These are phyloP conservation scores for Heliconius aoede DNA, from an alignment of 2,888 invertebrate genomes.

Conservation along the genomic window DNA sequence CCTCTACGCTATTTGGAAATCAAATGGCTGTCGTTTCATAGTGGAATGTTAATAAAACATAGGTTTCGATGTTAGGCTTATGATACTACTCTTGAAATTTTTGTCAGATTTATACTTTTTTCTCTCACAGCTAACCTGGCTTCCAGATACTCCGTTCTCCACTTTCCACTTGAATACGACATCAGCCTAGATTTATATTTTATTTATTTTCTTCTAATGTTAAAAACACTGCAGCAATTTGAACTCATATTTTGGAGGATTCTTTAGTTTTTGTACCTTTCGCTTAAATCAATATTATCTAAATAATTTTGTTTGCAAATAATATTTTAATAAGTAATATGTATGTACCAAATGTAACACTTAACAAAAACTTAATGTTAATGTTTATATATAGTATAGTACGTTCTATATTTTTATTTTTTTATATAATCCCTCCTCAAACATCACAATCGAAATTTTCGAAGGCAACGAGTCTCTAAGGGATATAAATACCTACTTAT, in stretches of 20 bases:
- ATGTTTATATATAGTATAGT: background rate
- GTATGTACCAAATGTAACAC: constrained; percentile 22
- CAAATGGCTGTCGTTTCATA: constrained; percentile 41
- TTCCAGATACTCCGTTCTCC: background rate
- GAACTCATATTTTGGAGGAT: no score
- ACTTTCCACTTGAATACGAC: no score
- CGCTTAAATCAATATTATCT: background rate
- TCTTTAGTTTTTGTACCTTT: background rate
- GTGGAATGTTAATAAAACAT: constrained; percentile 41
- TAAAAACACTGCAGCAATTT: background rate
- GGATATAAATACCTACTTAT: constrained; percentile 49
- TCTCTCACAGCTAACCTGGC: background rate
- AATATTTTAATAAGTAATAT: background rate
- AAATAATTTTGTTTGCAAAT: background rate
- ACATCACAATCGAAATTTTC: constrained; percentile 56
- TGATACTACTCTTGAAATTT: background rate
- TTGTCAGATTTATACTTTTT: background rate
- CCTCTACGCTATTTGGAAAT: constrained; percentile 32
- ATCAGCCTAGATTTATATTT: no score
- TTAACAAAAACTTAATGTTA: constrained; percentile 13
- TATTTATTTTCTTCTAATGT: background rate
- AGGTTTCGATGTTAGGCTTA: constrained; percentile 25
- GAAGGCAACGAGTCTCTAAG: constrained; percentile 66
- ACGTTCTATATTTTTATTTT: background rate
- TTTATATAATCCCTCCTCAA: constrained; percentile 70